A percentile compares a stretch with the other conserved stretches of the same genome.
These are phyloP conservation scores for Pseudochirops corinnae DNA, from an alignment of 2,797 vertebrate species.

Conservation along the genomic window DNA sequence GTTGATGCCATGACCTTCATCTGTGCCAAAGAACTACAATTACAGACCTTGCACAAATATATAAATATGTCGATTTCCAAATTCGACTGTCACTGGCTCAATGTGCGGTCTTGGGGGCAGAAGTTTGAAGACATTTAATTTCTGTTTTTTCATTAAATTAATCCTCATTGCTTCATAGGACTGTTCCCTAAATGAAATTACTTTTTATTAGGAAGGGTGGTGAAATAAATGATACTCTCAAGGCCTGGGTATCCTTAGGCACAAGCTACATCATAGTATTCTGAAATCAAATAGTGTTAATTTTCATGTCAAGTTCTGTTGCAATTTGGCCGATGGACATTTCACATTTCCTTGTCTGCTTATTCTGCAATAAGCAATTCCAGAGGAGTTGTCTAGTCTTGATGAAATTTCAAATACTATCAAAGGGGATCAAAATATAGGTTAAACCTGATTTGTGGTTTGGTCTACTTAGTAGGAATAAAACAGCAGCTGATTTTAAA, in stretches of 20 bases:
- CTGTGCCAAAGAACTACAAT: background rate
- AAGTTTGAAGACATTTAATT: background rate
- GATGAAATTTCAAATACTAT: background rate
- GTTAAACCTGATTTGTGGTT: background rate
- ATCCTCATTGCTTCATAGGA: background rate
- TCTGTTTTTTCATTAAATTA: background rate
- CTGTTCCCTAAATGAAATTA: background rate
- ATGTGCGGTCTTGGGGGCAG: background rate
- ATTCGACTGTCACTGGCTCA: background rate
- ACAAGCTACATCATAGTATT: background rate
- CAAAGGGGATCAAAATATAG: background rate
- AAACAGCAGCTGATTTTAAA: background rate
- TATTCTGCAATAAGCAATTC: background rate
- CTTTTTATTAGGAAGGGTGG: background rate
- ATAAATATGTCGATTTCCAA: background rate
- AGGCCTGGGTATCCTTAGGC: background rate
- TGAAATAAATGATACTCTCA: background rate
- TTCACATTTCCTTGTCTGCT: background rate
- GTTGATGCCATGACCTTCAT: background rate
- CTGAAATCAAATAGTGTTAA: background rate
- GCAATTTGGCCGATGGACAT: background rate
- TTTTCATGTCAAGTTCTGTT: background rate
- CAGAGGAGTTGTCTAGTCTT: background rate
- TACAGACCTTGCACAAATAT: background rate
- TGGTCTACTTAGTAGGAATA: background rate